phyloP scores from a whole-genome alignment of 2,888 invertebrate genomes.

The Lasioglossum figueresi region DNA sequence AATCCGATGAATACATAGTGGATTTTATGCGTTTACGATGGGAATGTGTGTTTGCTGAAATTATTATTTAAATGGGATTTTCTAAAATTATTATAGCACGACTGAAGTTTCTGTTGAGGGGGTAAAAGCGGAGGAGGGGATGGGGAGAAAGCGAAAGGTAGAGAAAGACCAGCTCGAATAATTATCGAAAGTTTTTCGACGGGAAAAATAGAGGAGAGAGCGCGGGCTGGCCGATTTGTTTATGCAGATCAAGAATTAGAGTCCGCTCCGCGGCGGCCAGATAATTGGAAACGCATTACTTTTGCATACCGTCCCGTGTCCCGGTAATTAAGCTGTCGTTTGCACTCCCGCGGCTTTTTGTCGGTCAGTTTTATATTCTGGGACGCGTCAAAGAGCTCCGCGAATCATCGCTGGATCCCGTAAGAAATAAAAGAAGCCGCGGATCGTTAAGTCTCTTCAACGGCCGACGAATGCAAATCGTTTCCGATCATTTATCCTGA shows the following conservation, averaged over 20 bases:
- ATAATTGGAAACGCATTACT: constrained; percentile 57
- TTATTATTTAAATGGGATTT: too few species aligned
- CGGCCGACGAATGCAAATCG: constrained; percentile 1
- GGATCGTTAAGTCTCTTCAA: background rate
- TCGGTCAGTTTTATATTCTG: constrained; percentile 26
- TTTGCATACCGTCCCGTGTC: constrained; percentile 14
- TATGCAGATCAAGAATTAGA: constrained; percentile 50
- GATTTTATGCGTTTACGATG: background rate
- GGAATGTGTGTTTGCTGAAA: background rate
- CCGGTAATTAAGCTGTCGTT: constrained; percentile 56
- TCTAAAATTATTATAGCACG: too few species aligned
- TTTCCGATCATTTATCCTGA: background rate
- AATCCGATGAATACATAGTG: background rate
- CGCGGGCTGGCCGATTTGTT: constrained; percentile 15
- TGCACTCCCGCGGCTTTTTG: constrained; percentile 24
- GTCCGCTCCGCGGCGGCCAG: background rate
- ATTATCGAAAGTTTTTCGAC: constrained; percentile 20
- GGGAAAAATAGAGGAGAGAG: background rate
- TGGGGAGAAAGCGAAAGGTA: background rate
- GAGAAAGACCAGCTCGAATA: background rate
- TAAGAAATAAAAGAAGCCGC: background rate
- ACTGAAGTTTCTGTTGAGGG: too few species aligned
- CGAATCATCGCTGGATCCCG: background rate
- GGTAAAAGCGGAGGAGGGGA: too few species aligned
- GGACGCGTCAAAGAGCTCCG: constrained; percentile 21